phyloP scores from a whole-genome alignment of 2,888 invertebrate genomes.

The Salpingus planirostris region DNA sequence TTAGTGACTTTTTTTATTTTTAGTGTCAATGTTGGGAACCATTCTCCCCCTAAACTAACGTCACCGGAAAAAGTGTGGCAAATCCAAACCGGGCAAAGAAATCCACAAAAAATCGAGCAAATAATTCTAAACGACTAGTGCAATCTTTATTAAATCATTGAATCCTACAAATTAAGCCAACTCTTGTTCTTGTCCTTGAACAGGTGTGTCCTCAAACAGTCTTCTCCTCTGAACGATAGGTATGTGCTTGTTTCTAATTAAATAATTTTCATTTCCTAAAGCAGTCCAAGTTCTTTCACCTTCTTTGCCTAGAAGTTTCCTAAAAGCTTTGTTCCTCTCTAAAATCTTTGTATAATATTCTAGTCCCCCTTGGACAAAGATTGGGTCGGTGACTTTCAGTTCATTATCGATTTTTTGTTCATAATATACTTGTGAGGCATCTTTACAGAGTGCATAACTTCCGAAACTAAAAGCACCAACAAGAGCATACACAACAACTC shows the following conservation, averaged over 20 bases:
- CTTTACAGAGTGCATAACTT: constrained; percentile 56
- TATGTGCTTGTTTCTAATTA: constrained; percentile 54
- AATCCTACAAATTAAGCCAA: too few relatives aligned
- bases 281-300: constrained; percentile 55
- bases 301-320: constrained; percentile 53
- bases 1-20: too few relatives aligned
- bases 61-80: too few relatives aligned
- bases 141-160: too few relatives aligned
- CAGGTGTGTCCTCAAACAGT: constrained; percentile 49
- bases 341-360: constrained; percentile 68
- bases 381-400: constrained; percentile 50
- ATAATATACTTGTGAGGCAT: constrained; percentile 52
- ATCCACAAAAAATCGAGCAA: too few relatives aligned
- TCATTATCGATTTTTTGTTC: constrained; percentile 56
- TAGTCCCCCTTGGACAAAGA: constrained; percentile 63
- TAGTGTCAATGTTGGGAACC: too few relatives aligned
- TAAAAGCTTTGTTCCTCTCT: constrained; percentile 63
- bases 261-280: constrained; percentile 60
- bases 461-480: constrained; percentile 50
- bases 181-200: too few relatives aligned
- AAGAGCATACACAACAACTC: constrained; percentile 47
- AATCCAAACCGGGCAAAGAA: too few relatives aligned
- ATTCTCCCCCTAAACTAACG: too few relatives aligned
- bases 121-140: too few relatives aligned
- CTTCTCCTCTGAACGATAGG: constrained; percentile 58